Evolutionary conservation across 2,113 vertebrate genomes (phyloP).

Genomic region (Pipra filicauda): DNA sequence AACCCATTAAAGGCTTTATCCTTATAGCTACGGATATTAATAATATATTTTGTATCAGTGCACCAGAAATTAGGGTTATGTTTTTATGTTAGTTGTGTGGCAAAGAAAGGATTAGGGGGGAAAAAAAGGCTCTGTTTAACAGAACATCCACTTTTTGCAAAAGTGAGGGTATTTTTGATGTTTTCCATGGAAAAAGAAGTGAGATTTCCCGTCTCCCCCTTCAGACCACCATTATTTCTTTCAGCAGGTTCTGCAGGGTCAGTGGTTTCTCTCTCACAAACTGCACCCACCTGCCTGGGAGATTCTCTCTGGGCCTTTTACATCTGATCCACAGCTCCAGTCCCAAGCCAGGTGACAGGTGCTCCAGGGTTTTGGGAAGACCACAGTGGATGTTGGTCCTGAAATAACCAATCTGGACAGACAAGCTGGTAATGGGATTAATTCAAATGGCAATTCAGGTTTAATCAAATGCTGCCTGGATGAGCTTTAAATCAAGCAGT

Average conservation of each 20-base stretch:
- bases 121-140: not conserved
- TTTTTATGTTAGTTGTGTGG: not conserved
- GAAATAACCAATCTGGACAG: not conserved
- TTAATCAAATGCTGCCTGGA: not conserved
- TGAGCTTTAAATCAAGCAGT: not conserved
- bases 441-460: not conserved
- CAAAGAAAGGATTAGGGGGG: not conserved
- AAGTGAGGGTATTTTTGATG: not conserved
- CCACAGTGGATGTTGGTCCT: not conserved
- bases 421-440: not conserved
- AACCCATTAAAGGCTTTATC: not conserved
- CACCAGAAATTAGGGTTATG: not conserved
- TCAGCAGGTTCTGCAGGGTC: too few relatives aligned
- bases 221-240: not conserved
- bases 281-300: not conserved
- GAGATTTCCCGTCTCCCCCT: not conserved
- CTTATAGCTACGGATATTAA: not conserved
- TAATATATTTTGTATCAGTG: accelerated
- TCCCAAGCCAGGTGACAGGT: not conserved
- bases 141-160: not conserved
- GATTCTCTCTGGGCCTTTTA: not conserved
- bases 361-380: not conserved
- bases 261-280: not conserved
- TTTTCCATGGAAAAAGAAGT: not conserved
- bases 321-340: not conserved